These are phyloP conservation scores for Eumaeus atala DNA, from an alignment of 1,140 invertebrate genomes.

Conservation along the genomic window DNA sequence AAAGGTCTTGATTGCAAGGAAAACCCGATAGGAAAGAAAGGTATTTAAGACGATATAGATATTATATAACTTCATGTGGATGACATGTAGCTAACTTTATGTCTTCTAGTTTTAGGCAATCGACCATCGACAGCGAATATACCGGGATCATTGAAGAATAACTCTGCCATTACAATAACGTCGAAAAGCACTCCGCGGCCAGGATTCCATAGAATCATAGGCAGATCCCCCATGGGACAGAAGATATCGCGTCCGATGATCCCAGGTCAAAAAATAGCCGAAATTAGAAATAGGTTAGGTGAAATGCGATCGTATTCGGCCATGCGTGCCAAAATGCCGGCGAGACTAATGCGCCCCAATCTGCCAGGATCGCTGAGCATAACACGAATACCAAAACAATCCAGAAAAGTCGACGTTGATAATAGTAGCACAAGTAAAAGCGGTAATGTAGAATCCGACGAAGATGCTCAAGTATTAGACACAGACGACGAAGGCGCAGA, in stretches of 20 bases:
- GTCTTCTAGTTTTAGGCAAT: slow-evolving; percentile 62
- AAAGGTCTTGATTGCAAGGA: slow-evolving; percentile 77
- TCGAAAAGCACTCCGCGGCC: slow-evolving; percentile 73
- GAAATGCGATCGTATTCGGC: slow-evolving; percentile 44
- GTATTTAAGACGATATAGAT: slow-evolving; percentile 28
- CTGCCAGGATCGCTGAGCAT: slow-evolving; percentile 61
- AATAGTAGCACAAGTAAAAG: slow-evolving; percentile 28
- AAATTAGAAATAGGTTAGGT: slow-evolving; percentile 52
- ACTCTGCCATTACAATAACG: slow-evolving; percentile 80
- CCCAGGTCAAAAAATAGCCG: slow-evolving; percentile 58
- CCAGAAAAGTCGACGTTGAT: slow-evolving; percentile 40
- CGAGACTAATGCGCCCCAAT: slow-evolving; percentile 43
- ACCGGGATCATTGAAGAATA: slow-evolving; percentile 78
- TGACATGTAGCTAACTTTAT: slow-evolving; percentile 17
- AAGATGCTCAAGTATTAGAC: neutral
- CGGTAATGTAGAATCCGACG: slow-evolving; percentile 14
- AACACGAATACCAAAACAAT: slow-evolving; percentile 54
- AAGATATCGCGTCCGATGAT: slow-evolving; percentile 49
- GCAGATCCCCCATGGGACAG: slow-evolving; percentile 48
- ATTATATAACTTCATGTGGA: slow-evolving; percentile 12
- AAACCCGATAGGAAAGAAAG: slow-evolving; percentile 60
- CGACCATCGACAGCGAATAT: slow-evolving; percentile 70
- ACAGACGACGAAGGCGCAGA: neutral
- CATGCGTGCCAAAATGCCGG: slow-evolving; percentile 40
- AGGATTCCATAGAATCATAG: slow-evolving; percentile 50